Evolutionary conservation across 2,113 vertebrate species (phyloP), one percentile per base, ranked within the genome.

Genomic region (Nematolebias whitei): DNA sequence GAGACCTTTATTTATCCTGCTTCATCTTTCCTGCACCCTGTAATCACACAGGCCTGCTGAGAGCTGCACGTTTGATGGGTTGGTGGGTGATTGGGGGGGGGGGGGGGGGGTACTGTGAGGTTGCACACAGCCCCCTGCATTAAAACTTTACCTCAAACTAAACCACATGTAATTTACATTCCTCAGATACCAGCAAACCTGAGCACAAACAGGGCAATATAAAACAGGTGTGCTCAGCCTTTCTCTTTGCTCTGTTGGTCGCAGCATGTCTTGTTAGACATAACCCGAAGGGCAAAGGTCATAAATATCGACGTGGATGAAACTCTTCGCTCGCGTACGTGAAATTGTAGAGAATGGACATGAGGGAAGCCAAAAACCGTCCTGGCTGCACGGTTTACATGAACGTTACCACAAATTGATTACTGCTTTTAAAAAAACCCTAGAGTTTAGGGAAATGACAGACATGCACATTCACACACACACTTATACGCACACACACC

Each of bases 111-210:
- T 29, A 39, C 29, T 47, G 54, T 71, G 67, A 54, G 67, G 68
- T 15, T 83, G 79, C 56, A 55, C 76, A 73, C 76, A 70, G 56
- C 74, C 74, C 62, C 73, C 70, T 78, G 65, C 55, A 80, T 79
- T 76, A 69, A 59, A 76, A 69, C 76, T 65, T 83, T 72, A 83
- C 66, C 74, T 63, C 72, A 75, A 83, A 78, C 73, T 53, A 86
- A 89, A 89, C 80, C 84, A 82, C 87, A 77, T 91, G 76, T 90
- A 90, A 92, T 93, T 93, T 91, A 88, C 90, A 92, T 93, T 93
- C 91, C 80, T 87, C 61, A 76, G 82, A 90, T 91, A 79, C 85
- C 89, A 78, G 82, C 87, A 78, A 86, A 90, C 87, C 82, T 88
- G 83, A 87, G 80, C 82, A 71, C 83, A 90, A 89, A 89, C 83